Conservation (phyloP, 2,113 vertebrate genomes). For the Coregonus clupeaformis region DNA sequence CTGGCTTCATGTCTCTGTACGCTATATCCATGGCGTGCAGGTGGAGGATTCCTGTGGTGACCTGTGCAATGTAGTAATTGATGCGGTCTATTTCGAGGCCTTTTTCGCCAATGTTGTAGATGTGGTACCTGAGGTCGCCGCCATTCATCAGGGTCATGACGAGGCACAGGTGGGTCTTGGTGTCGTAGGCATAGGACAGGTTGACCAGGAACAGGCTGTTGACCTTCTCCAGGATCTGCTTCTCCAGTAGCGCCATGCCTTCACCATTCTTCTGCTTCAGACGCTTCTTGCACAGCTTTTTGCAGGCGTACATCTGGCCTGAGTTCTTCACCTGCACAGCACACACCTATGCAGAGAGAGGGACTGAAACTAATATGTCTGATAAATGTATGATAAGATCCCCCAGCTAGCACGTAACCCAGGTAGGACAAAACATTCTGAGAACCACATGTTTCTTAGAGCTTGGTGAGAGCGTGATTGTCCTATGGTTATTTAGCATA, state of each 20-base stretch:
- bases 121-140: constrained; percentile 92
- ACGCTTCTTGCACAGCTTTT: constrained; percentile 91
- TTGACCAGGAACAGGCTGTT: constrained; percentile 90
- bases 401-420: no score
- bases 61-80: constrained; percentile 89
- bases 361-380: neutral
- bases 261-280: constrained; percentile 91
- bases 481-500: no score
- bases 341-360: constrained; percentile 80
- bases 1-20: constrained; percentile 92
- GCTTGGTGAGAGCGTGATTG: no score
- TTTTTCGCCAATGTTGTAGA: constrained; percentile 85
- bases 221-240: constrained; percentile 88
- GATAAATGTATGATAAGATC: no score
- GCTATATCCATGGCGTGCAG: constrained; percentile 85
- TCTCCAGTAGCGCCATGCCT: constrained; percentile 92
- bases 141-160: constrained; percentile 96
- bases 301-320: constrained; percentile 94
- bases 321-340: constrained; percentile 90
- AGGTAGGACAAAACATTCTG: no score
- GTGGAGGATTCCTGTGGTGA: constrained; percentile 84
- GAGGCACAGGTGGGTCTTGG: constrained; percentile 89
- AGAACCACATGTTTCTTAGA: no score
- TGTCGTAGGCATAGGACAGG: constrained; percentile 86
- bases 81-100: constrained; percentile 85